Base-by-base conservation (phyloP, 2,797 vertebrate genomes). In the Coregonus suidteri region DNA sequence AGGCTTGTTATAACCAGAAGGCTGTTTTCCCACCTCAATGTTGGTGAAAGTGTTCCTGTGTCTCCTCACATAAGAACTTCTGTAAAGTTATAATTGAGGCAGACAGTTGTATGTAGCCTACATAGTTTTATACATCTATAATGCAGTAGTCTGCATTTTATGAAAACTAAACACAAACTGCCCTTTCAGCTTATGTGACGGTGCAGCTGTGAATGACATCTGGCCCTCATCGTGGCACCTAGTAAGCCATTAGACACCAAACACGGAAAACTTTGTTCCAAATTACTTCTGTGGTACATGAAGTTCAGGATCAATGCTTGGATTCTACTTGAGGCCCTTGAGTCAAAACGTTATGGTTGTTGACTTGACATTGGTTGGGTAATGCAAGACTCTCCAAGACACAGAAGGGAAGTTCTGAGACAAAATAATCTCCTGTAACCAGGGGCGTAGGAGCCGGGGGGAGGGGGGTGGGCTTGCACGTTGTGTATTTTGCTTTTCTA, bases 201-300 rank as follows among this genome's bases (percentile, higher is more conserved):
- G 4, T n/a, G 9, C 11, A 37, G 18, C 56, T 74, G 30, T 62
- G 53, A 47, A 62, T 41, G n/a, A 77, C 75, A 77, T 71, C 34
- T 71, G 54, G 4, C 35, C 35, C 25, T 75, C 7, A 75, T n/a
- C 2, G n/a, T 20, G 20, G n/a, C 53, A 30, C 30, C 47, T 2
- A 16, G 20, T 25, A 1, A 54, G 31, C n/a, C 69, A 71, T 41
- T 71, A 47, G n/a, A 34, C 15, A 47, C 6, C n/a, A 31, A 76
- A 62, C 35, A 71, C 2, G 4, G 35, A 71, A 62, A 71, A 31
- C 14, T 0, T 64, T 37, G 16, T 69, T 69, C 20, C 11, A 20
- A n/a, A 68, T 25, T 15, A 37, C 25, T 59, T 53, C 65, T 51
- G 14, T 4, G 30, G 53, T 56, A 14, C 34, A 62, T 64, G 3